phyloP scores from a whole-genome alignment of 2,888 invertebrate species.

The Xestia ashworthii region DNA sequence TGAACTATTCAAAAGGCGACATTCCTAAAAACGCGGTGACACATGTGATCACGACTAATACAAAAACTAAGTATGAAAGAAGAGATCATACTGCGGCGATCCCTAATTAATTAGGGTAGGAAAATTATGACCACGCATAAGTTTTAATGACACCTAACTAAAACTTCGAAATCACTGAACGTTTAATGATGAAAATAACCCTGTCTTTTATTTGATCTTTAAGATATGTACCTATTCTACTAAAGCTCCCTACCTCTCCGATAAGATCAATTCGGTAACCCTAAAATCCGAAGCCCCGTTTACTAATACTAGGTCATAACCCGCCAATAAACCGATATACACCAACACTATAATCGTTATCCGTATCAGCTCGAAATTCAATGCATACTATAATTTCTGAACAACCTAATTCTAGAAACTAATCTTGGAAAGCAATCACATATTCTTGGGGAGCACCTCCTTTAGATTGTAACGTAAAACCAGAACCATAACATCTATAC shows the following conservation, averaged over 20 bases:
- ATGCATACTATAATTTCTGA: conserved; percentile 56
- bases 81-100: background rate
- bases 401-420: conserved; percentile 56
- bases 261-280: conserved; percentile 32
- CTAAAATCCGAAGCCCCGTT: conserved; percentile 11
- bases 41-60: background rate
- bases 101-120: background rate
- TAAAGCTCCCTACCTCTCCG: background rate
- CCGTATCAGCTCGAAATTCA: conserved; percentile 46
- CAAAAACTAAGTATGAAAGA: background rate
- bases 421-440: conserved; percentile 56
- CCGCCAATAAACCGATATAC: conserved; percentile 46
- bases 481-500: conserved; percentile 31
- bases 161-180: background rate
- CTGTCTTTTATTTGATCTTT: background rate
- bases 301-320: conserved; percentile 18
- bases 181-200: background rate
- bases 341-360: conserved; percentile 39
- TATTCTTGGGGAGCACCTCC: conserved; percentile 27
- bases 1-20: background rate
- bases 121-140: background rate
- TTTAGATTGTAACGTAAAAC: conserved; percentile 39
- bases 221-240: background rate
- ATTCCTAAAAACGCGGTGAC: background rate
- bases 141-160: background rate